A percentile compares a stretch with the other conserved stretches of the same genome.
phyloP scores from a whole-genome alignment of 2,888 invertebrate genomes.

The Drosophila algonquin region DNA sequence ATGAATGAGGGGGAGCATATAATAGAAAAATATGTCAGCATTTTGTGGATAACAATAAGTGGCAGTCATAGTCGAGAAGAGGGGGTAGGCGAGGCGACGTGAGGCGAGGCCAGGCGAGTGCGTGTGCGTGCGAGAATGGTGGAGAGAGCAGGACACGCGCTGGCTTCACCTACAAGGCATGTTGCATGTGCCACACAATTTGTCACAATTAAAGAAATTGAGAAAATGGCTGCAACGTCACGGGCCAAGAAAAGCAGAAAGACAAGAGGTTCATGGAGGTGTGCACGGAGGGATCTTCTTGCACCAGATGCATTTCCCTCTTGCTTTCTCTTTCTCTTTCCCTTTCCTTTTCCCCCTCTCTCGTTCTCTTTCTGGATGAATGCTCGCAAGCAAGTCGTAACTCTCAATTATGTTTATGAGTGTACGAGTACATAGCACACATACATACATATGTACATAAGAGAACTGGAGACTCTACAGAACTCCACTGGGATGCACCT shows the following conservation, averaged over 20 bases:
- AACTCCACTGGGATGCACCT: conserved; percentile 17
- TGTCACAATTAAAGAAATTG: conserved; percentile 62
- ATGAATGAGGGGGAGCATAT: conserved; percentile 38
- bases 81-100: conserved; percentile 1
- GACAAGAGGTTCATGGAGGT: conserved; percentile 8
- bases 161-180: conserved; percentile 23
- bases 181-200: conserved; percentile 59
- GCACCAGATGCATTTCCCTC: conserved; percentile 32
- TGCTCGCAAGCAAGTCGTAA: conserved; percentile 57
- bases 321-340: conserved; percentile 16
- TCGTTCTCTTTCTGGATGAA: conserved; percentile 22
- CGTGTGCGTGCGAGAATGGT: background rate
- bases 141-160: conserved; percentile 35
- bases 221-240: conserved; percentile 48
- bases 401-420: conserved; percentile 65
- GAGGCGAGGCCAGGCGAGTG: background rate
- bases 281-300: conserved; percentile 15
- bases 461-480: background rate
- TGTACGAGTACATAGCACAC: conserved; percentile 17
- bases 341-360: background rate
- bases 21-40: conserved; percentile 52
- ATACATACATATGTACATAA: background rate
- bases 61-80: conserved; percentile 17
- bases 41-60: conserved; percentile 52
- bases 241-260: conserved; percentile 36